These are phyloP conservation scores for Physocephala rufipes DNA, from an alignment of 2,888 invertebrate genomes.

Conservation along the genomic window DNA sequence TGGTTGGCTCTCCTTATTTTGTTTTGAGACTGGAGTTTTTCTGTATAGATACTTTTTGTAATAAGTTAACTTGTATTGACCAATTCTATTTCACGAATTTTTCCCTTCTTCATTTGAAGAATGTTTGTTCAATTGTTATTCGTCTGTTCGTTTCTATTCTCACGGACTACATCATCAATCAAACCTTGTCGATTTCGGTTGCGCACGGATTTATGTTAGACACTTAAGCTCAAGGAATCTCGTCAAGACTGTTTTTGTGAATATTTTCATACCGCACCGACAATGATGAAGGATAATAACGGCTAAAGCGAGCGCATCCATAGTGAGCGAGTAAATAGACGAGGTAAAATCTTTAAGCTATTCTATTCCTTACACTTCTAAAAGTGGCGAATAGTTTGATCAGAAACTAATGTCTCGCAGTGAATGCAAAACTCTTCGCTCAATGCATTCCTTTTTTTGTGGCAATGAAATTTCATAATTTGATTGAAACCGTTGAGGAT, in stretches of 20 bases:
- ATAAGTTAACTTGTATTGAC: constrained; percentile 9
- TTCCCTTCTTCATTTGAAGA: not conserved
- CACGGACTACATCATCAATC: constrained; percentile 27
- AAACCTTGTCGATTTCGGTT: constrained; percentile 34
- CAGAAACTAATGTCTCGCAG: not conserved
- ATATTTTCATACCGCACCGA: not conserved
- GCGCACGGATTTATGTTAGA: constrained; percentile 56
- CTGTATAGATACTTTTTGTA: constrained; percentile 4
- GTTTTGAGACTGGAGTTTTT: too few relatives aligned
- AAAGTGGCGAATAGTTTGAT: constrained; percentile 8
- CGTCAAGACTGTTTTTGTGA: constrained; percentile 22
- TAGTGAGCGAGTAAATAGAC: not conserved
- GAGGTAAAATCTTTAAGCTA: not conserved
- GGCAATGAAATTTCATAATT: constrained; percentile 1
- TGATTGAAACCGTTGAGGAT: constrained; percentile 22
- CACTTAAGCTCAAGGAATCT: constrained; percentile 47
- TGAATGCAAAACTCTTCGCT: constrained; percentile 16
- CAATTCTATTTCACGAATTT: not conserved
- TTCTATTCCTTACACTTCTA: not conserved
- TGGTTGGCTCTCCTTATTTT: too few relatives aligned
- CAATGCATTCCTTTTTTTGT: too few relatives aligned
- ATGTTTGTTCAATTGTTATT: constrained; percentile 1
- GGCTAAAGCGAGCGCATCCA: not conserved
- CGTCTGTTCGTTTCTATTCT: too few relatives aligned
- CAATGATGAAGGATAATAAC: not conserved